These are phyloP conservation scores for Leptinotarsa undecemlineata DNA, from an alignment of 1,140 invertebrate species.

Conservation along the genomic window DNA sequence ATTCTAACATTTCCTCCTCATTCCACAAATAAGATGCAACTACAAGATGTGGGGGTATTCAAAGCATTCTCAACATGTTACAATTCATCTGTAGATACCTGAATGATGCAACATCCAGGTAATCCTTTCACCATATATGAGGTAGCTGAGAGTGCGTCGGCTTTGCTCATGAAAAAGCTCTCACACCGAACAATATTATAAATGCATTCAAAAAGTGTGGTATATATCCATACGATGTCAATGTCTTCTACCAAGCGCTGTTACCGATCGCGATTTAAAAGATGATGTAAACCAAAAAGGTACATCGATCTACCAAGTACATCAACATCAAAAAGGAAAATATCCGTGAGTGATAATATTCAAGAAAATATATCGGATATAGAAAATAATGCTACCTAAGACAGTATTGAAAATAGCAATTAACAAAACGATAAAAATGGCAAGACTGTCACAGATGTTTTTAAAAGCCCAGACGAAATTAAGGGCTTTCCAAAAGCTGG, in stretches of 20 bases:
- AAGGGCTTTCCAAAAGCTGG: neutral
- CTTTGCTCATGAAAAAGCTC: conserved; percentile 45
- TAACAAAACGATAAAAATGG: too few relatives aligned
- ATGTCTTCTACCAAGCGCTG: conserved; percentile 47
- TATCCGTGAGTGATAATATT: too few relatives aligned
- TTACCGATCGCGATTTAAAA: conserved; percentile 34
- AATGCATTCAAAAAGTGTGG: conserved; percentile 55
- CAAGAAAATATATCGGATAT: too few relatives aligned
- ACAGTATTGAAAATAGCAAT: too few relatives aligned
- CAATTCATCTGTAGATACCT: conserved; percentile 47
- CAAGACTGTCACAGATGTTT: too few relatives aligned
- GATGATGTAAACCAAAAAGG: conserved; percentile 2
- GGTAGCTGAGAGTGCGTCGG: conserved; percentile 21
- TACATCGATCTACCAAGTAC: neutral
- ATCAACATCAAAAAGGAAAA: too few relatives aligned
- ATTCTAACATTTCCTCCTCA: conserved; percentile 54
- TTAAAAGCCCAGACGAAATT: neutral
- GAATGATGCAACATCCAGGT: conserved; percentile 36
- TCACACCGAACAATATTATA: conserved; percentile 50
- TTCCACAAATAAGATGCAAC: conserved; percentile 55
- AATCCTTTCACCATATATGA: conserved; percentile 30
- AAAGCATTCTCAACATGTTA: conserved; percentile 52
- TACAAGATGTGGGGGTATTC: conserved; percentile 56
- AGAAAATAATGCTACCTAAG: too few relatives aligned
- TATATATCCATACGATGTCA: conserved; percentile 54